Conservation (phyloP, 1,140 invertebrate genomes). For the Neotoxoptera formosana region DNA sequence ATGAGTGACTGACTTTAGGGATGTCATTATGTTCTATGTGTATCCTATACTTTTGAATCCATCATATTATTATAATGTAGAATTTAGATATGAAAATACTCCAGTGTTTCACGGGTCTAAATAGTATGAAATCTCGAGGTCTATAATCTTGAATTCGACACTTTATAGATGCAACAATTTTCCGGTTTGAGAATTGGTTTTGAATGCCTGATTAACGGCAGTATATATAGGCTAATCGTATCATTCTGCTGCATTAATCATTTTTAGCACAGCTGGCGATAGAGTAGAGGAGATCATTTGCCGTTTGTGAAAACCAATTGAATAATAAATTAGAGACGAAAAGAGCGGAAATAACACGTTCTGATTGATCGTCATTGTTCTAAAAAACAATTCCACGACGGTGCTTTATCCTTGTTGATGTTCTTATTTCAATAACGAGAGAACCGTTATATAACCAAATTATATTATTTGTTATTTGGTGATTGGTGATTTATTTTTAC, state of each 20-base stretch:
- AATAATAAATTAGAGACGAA: neutral
- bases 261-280: neutral
- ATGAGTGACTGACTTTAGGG: too few species aligned
- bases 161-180: neutral
- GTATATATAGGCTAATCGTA: neutral
- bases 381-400: neutral
- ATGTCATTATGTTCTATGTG: too few species aligned
- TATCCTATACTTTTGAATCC: too few species aligned
- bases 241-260: neutral
- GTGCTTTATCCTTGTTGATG: neutral
- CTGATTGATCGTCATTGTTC: conserved; percentile 4
- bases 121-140: neutral
- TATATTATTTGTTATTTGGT: neutral
- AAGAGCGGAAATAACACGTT: conserved; percentile 2
- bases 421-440: neutral
- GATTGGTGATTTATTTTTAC: neutral
- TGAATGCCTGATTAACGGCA: neutral
- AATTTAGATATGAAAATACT: neutral
- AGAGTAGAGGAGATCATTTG: neutral
- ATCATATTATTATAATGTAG: too few species aligned
- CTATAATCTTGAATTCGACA: neutral
- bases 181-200: neutral
- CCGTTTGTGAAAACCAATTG: neutral
- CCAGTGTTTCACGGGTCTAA: neutral
- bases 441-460: neutral